Percentiles rank a stretch among this genome's conserved stretches.
Conservation (phyloP, 1,140 invertebrate species). For the Vanessa tameamea region DNA sequence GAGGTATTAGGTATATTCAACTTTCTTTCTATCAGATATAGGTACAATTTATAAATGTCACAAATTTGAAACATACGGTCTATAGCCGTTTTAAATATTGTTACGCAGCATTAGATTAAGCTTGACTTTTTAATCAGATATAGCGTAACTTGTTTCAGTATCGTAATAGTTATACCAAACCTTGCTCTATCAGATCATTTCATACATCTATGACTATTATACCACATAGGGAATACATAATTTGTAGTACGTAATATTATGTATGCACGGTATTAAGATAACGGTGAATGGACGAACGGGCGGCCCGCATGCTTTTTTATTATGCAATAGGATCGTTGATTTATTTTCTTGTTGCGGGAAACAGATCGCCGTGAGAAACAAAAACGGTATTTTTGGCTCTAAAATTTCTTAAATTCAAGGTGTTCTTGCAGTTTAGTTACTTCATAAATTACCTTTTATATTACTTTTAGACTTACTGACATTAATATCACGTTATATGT, state of each 20-base stretch:
- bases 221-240: conserved; percentile 1
- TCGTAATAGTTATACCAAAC: neutral
- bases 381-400: conserved; percentile 5
- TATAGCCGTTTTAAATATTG: no score
- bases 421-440: neutral
- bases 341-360: conserved; percentile 37
- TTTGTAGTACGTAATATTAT: conserved; percentile 35
- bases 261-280: conserved; percentile 49
- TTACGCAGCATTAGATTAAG: no score
- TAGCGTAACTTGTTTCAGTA: neutral
- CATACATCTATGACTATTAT: conserved; percentile 6
- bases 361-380: conserved; percentile 20
- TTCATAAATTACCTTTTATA: neutral
- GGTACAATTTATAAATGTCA: no score
- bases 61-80: no score
- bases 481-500: no score
- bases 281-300: conserved; percentile 47
- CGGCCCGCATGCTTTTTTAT: conserved; percentile 52
- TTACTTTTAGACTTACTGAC: neutral
- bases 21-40: no score
- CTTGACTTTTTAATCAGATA: no score
- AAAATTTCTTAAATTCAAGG: neutral
- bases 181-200: neutral
- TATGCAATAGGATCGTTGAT: conserved; percentile 51
- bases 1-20: no score